Evolutionary conservation across 1,140 invertebrate species (phyloP).

Genomic region (Trichonephila clavipes): DNA sequence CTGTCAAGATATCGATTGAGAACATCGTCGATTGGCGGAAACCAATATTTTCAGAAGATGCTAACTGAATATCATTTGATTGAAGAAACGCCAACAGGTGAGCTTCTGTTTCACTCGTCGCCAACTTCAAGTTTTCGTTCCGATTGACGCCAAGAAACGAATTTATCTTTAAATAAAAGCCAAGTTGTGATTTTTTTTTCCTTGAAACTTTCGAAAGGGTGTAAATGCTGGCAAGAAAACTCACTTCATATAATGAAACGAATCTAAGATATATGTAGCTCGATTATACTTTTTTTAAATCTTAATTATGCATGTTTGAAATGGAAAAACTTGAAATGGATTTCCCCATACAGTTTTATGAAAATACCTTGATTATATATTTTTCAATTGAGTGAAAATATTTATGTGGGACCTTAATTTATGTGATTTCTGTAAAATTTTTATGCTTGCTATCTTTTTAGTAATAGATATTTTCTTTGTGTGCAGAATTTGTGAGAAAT

Average conservation of each 20-base stretch:
- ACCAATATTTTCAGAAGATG: not conserved
- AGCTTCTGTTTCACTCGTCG: not conserved
- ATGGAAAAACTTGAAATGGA: not conserved
- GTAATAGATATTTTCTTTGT: no score
- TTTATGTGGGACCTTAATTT: not conserved
- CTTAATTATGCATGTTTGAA: constrained; percentile 1
- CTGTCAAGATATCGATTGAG: not conserved
- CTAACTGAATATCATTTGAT: not conserved
- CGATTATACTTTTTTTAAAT: not conserved
- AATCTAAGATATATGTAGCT: constrained; percentile 6
- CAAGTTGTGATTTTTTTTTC: not conserved
- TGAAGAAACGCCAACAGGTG: not conserved
- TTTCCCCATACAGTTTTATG: not conserved
- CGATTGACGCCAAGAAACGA: constrained; percentile 1
- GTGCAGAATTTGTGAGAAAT: no score
- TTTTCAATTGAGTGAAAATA: not conserved
- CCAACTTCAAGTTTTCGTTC: not conserved
- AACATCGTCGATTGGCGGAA: not conserved
- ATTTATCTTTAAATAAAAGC: constrained; percentile 3
- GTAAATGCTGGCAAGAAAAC: not conserved
- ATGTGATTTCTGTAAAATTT: not conserved
- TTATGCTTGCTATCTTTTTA: no score
- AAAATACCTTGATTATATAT: not conserved
- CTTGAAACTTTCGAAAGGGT: not conserved
- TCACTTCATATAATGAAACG: not conserved